Base-by-base conservation (phyloP, 1,140 invertebrate genomes). In the Drosophila kepulauana region DNA sequence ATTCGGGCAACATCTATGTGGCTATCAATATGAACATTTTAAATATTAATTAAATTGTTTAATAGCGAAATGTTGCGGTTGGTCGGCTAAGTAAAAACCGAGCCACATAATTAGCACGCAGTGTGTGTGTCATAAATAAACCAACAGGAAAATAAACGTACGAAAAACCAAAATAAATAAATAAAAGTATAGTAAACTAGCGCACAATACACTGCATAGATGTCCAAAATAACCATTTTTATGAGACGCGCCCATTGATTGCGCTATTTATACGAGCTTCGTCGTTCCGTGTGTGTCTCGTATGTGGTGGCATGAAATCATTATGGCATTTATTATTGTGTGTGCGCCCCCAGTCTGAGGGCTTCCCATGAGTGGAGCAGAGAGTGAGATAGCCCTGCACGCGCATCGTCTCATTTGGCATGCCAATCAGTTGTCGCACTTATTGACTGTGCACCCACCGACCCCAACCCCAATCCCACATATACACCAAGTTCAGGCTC, bases 351-450 rank as follows among this genome's bases (percentile, higher is more conserved):
- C 30, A 38, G 61, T 28, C 16, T 5, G 35, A 45, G 35, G 38
- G 16, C 5, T 58, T 58, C 56, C 35, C 56, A 43, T 43, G 6
- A 25, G 38, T 2, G 43, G 51, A 15, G 35, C 20, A 25, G 20
- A 25, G 20, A 25, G 20, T 25, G 20, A 25, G 20, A 25, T 10
- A 38, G 28, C 65, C 58, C 51, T 59, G 48, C 65, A 58, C 73
- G 62, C 72, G 49, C 51, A 64, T 35, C 64, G 52, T 10, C 77
- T 88, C 80, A 87, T 87, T 87, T 87, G 68, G 84, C 78, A 87
- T 87, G 82, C 82, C 77, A 87, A 88, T 88, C 82, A 88, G 82
- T 58, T 78, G 61, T 54, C 77, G 77, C 73, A 67, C 82, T 88
- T 87, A 87, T 87, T 87, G 82, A 74, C 66, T 74, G 10, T 11